phyloP scores from a whole-genome alignment of 53 echinoderm and acorn worm genomes.

The Pentamera pediparva region DNA sequence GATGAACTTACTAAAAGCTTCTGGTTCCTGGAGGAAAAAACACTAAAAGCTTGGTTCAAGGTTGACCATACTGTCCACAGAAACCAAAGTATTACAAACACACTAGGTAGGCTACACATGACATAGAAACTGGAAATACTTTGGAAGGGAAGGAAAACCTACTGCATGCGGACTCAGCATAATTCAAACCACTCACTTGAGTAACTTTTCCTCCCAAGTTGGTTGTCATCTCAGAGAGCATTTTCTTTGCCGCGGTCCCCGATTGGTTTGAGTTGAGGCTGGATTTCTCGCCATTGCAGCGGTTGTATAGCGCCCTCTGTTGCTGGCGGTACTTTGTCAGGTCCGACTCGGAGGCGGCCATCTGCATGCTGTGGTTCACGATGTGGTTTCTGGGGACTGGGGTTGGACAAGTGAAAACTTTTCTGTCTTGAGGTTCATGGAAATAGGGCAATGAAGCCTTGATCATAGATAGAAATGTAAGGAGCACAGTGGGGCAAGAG shows the following conservation, averaged over 20 bases:
- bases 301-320: slow-evolving; percentile 9
- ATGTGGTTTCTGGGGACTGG: slow-evolving; percentile 13
- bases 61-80: no score
- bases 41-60: no score
- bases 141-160: no score
- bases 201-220: slow-evolving; percentile 57
- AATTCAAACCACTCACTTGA: slow-evolving; percentile 51
- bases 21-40: no score
- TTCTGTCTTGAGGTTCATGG: not conserved
- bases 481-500: not conserved
- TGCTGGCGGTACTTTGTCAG: slow-evolving; percentile 49
- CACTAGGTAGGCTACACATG: no score
- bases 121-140: no score
- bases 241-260: slow-evolving; percentile 2
- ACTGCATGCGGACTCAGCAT: no score
- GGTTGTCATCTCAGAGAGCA: slow-evolving; percentile 23
- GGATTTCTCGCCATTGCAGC: slow-evolving; percentile 4
- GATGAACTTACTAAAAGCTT: no score
- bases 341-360: slow-evolving; percentile 76
- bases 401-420: not conserved
- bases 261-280: slow-evolving; percentile 15
- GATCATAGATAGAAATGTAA: not conserved
- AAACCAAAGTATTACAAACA: no score
- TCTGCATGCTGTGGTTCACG: slow-evolving; percentile 23
- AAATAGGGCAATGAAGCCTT: no score